A percentile compares a stretch with the other conserved stretches of the same genome.
Evolutionary conservation across 2,113 vertebrate species (phyloP).

Genomic region (Fukomys damarensis): DNA sequence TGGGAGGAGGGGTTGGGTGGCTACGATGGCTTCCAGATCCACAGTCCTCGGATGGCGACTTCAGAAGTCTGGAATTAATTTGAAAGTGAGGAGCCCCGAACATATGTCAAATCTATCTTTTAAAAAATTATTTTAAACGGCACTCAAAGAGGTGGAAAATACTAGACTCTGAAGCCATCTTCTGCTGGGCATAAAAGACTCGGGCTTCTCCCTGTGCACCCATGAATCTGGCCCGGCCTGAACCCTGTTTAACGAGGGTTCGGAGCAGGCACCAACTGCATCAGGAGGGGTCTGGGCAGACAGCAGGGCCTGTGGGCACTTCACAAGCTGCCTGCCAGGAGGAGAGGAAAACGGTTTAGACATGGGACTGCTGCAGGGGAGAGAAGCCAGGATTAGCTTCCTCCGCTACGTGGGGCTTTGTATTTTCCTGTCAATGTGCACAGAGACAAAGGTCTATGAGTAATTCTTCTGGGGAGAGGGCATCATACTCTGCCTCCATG

Average conservation of each 20-base stretch:
- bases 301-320: slow-evolving; percentile 36
- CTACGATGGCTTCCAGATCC: too few species aligned
- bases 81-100: slow-evolving; percentile 48
- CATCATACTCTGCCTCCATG: background rate
- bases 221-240: background rate
- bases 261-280: background rate
- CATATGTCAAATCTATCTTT: slow-evolving; percentile 19
- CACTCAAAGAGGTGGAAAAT: slow-evolving; percentile 57
- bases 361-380: slow-evolving; percentile 6
- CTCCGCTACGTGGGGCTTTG: background rate
- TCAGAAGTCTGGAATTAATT: slow-evolving; percentile 33
- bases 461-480: background rate
- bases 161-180: background rate
- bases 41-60: too few species aligned
- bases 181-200: background rate
- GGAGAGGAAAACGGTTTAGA: slow-evolving; percentile 60
- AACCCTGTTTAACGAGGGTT: slow-evolving; percentile 20
- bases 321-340: background rate
- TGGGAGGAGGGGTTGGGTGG: too few species aligned
- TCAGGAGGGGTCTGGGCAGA: slow-evolving; percentile 53
- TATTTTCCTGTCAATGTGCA: slow-evolving; percentile 14
- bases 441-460: background rate
- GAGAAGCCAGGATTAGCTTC: background rate
- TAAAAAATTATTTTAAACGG: background rate
- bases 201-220: background rate